Evolutionary conservation across 1,140 invertebrate genomes (phyloP).

Genomic region (Dreissena polymorpha): DNA sequence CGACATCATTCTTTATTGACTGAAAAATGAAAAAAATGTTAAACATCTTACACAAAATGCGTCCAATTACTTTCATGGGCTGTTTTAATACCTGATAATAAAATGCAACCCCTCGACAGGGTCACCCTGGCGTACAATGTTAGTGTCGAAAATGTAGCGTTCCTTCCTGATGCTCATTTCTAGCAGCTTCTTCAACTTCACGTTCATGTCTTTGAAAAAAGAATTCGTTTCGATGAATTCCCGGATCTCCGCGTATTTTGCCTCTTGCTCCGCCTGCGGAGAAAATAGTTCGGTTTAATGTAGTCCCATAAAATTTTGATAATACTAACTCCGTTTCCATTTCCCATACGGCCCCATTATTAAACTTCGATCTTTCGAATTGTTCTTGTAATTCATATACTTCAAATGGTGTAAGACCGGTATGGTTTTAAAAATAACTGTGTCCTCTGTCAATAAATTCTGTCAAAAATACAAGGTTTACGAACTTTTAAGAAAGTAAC

Average conservation of each 20-base stretch:
- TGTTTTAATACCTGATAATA: constrained; percentile 66
- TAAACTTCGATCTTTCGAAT: too few relatives aligned
- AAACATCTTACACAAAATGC: too few relatives aligned
- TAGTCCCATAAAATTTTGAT: not conserved
- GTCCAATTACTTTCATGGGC: not conserved
- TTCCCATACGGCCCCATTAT: too few relatives aligned
- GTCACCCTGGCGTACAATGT: constrained; percentile 73
- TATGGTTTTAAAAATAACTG: too few relatives aligned
- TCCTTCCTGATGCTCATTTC: constrained; percentile 76
- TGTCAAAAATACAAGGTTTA: too few relatives aligned
- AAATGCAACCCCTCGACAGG: constrained; percentile 71
- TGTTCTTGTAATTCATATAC: too few relatives aligned
- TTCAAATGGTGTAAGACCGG: too few relatives aligned
- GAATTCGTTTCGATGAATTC: constrained; percentile 73
- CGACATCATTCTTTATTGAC: too few relatives aligned
- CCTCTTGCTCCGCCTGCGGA: constrained; percentile 68
- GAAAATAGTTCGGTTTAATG: not conserved
- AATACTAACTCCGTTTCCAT: too few relatives aligned
- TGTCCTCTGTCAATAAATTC: too few relatives aligned
- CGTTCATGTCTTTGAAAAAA: constrained; percentile 72
- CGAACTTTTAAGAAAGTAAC: too few relatives aligned
- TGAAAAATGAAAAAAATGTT: too few relatives aligned
- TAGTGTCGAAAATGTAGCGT: constrained; percentile 67
- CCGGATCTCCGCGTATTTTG: constrained; percentile 67
- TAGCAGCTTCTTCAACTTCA: constrained; percentile 72